Conservation (phyloP, 2,888 invertebrate genomes). For the Mermis nigrescens region DNA sequence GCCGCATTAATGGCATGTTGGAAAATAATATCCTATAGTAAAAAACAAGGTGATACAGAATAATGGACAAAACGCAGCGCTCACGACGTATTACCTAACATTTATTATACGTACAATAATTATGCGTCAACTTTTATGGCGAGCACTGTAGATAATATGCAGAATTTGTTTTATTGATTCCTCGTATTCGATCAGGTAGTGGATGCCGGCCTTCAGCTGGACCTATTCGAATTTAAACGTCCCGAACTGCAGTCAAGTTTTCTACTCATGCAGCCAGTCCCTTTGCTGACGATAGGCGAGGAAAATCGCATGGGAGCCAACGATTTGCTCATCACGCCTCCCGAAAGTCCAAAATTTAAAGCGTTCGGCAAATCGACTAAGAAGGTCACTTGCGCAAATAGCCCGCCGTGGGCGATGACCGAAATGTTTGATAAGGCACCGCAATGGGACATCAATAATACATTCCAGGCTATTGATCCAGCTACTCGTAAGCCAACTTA, state of each 20-base stretch:
- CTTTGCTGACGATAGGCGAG: background rate
- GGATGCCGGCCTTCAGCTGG: slow-evolving; percentile 39
- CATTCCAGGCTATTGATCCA: background rate
- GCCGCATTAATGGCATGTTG: too few species aligned
- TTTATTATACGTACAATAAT: too few species aligned
- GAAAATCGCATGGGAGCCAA: background rate
- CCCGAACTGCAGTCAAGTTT: slow-evolving; percentile 25
- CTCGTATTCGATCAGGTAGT: slow-evolving; percentile 30
- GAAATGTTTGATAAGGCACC: background rate
- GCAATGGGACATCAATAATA: background rate
- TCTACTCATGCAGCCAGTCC: slow-evolving; percentile 12
- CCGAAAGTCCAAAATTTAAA: background rate
- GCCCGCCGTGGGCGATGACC: background rate
- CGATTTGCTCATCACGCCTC: background rate
- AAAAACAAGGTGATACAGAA: too few species aligned
- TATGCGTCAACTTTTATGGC: too few species aligned
- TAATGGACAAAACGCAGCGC: too few species aligned
- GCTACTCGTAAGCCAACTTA: background rate
- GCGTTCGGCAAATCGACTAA: too few species aligned
- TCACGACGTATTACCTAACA: too few species aligned
- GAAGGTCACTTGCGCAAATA: background rate
- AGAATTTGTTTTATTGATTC: background rate
- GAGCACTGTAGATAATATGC: too few species aligned
- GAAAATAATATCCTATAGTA: too few species aligned
- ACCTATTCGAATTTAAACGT: slow-evolving; percentile 26